Evolutionary conservation across 2,113 vertebrate species (phyloP).

Genomic region (Oncorhynchus kisutch): DNA sequence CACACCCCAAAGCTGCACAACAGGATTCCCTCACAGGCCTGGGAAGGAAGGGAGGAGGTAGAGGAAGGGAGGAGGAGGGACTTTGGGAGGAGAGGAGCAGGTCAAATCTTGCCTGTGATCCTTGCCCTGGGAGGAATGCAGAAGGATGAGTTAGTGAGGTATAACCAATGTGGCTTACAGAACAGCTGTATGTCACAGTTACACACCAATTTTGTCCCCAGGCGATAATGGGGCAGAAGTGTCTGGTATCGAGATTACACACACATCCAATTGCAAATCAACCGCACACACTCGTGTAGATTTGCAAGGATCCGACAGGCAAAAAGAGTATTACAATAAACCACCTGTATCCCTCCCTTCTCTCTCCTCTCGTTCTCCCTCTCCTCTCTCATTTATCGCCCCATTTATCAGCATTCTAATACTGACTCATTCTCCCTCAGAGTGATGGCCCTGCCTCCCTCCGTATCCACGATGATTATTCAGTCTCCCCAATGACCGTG

Average conservation of each 20-base stretch:
- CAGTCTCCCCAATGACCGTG: conserved; percentile 43
- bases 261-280: too few relatives aligned
- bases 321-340: too few relatives aligned
- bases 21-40: conserved; percentile 58
- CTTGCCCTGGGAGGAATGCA: neutral
- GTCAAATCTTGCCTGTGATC: neutral
- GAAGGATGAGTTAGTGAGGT: neutral
- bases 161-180: too few relatives aligned
- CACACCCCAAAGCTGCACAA: conserved; percentile 59
- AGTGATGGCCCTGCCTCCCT: conserved; percentile 10
- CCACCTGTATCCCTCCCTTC: conserved; percentile 30
- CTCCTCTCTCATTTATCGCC: conserved; percentile 18
- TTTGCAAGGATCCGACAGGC: too few relatives aligned
- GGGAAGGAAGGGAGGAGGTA: conserved; percentile 30
- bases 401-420: neutral
- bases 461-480: conserved; percentile 32
- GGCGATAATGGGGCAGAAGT: too few relatives aligned
- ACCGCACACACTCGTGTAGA: too few relatives aligned
- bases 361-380: conserved; percentile 25
- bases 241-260: too few relatives aligned
- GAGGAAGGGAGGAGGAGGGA: neutral
- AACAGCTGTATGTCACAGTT: too few relatives aligned
- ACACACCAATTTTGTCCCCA: too few relatives aligned
- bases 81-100: neutral
- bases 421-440: conserved; percentile 5